Base-by-base conservation (phyloP, 2,113 vertebrate genomes). In the Xiphophorus couchianus region DNA sequence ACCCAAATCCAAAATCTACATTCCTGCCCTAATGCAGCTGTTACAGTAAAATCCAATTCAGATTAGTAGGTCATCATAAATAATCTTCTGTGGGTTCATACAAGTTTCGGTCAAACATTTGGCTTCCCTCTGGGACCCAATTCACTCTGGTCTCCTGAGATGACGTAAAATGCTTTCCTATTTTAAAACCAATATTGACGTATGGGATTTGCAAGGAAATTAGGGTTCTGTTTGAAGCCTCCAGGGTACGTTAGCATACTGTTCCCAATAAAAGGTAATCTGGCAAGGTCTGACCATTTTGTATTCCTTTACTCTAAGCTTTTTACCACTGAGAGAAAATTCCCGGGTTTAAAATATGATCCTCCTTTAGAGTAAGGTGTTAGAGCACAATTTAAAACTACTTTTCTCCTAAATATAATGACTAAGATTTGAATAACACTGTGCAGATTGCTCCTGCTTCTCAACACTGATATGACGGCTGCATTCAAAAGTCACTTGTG, bases 251-350 rank as follows among this genome's bases (percentile, higher is more conserved):
- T 81, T 54, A 4, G 73, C 73, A 66, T 75, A 86, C 84, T 58
- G 85, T 94, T 88, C 78, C 83, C 89, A 97, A 96, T 93, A 96
- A 97, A 94, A 89, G 92, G 89, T 84, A 95, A 97, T 83, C 87
- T 96, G 88, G 95, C 93, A 54, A 95, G 96, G 76, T 94, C 87
- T 94, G 69, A 96, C 95, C 7, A 95, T 93, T 93, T 76, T 62
- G 73, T 58, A 37, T 62, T 66, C 31, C 39, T 54, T 58, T 42
- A 37, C 35, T 54, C 68, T 71, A 42, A 82, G 54, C 48, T 72
- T 2, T 63, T 73, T 66, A 64, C 22, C 22, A 60, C 19, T 13
- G 76, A 66, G 17, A 78, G 44, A 15, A 81, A 25, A 39, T 61
- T 27, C 3, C 5, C 31, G 3, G 61, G 61, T 76, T 73, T 48